Conservation (phyloP, 2,888 invertebrate genomes). For the Nasonia oneida region DNA sequence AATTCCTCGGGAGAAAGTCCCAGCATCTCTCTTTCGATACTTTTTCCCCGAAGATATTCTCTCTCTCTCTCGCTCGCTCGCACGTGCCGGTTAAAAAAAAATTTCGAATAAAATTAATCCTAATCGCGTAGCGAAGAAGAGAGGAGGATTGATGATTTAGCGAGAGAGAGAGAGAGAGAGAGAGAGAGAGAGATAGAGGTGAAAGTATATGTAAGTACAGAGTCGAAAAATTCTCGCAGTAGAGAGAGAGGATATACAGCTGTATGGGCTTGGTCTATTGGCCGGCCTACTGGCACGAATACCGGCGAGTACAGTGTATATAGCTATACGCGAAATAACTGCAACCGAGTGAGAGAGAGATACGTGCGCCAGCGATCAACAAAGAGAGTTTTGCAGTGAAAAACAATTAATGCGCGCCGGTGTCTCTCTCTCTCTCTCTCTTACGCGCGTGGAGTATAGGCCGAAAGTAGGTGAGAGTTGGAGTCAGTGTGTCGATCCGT, state of each 20-base stretch:
- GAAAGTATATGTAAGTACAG: not conserved
- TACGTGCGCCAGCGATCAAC: no score
- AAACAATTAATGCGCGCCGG: not conserved
- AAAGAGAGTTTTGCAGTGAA: constrained; percentile 6
- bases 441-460: not conserved
- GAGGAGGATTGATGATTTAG: not conserved
- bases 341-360: not conserved
- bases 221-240: not conserved
- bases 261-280: constrained; percentile 73
- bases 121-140: not conserved
- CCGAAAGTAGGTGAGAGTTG: constrained; percentile 63
- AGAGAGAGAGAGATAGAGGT: not conserved
- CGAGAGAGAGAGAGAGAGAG: not conserved
- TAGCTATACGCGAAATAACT: not conserved
- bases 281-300: constrained; percentile 76
- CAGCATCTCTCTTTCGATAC: not conserved
- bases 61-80: not conserved
- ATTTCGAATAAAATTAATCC: constrained; percentile 1
- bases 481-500: constrained; percentile 77
- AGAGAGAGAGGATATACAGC: constrained; percentile 9
- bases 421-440: not conserved
- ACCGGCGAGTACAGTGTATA: constrained; percentile 61
- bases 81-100: not conserved
- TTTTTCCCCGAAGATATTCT: not conserved
- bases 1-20: constrained; percentile 53